These are phyloP conservation scores for Gryllus bimaculatus DNA, from an alignment of 1,140 invertebrate genomes.

Conservation along the genomic window DNA sequence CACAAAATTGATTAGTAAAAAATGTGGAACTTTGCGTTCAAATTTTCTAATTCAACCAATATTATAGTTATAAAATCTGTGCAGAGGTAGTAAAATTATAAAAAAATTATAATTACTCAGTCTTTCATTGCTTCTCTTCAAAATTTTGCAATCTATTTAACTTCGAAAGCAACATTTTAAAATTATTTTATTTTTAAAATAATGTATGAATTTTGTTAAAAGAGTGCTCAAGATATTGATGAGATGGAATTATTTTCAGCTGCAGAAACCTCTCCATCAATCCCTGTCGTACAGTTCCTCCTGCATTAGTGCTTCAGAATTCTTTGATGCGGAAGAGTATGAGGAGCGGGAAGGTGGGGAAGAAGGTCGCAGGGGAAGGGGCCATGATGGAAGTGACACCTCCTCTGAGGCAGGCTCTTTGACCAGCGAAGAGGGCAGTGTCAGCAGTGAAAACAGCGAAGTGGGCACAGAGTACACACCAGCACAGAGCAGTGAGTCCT, in stretches of 20 bases:
- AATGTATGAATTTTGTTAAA: not conserved
- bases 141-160: slow-evolving; percentile 11
- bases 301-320: slow-evolving; percentile 71
- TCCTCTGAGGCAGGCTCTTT: slow-evolving; percentile 54
- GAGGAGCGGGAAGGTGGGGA: slow-evolving; percentile 26
- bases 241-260: slow-evolving; percentile 15
- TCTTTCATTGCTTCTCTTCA: not conserved
- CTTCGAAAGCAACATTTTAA: slow-evolving; percentile 25
- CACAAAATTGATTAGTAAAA: too few species aligned
- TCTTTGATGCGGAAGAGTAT: slow-evolving; percentile 70
- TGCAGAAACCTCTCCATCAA: slow-evolving; percentile 44
- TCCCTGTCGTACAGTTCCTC: slow-evolving; percentile 65
- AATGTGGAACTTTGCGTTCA: too few species aligned
- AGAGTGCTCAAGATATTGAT: too few species aligned
- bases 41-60: too few species aligned
- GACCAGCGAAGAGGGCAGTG: slow-evolving; percentile 52
- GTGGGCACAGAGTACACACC: slow-evolving; percentile 41
- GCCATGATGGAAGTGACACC: slow-evolving; percentile 42
- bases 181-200: slow-evolving; percentile 18
- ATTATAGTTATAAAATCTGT: too few species aligned
- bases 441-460: slow-evolving; percentile 57
- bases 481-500: slow-evolving; percentile 22
- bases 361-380: slow-evolving; percentile 33
- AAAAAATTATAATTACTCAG: too few species aligned
- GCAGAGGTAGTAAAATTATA: too few species aligned